These are phyloP conservation scores for Archivesica marissinica DNA, from an alignment of 1,140 invertebrate genomes.

Conservation along the genomic window DNA sequence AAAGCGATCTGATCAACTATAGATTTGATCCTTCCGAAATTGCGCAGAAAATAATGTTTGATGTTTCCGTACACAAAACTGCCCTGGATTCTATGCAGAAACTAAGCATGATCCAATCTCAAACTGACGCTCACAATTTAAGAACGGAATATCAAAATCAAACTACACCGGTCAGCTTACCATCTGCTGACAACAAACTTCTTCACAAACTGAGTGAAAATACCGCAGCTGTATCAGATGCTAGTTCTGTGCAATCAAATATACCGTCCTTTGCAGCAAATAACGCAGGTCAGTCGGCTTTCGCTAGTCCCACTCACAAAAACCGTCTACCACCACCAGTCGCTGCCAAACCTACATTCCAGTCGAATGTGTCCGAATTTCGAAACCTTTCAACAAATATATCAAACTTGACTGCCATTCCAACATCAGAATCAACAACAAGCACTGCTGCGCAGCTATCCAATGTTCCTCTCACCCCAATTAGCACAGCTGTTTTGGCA, in stretches of 20 bases:
- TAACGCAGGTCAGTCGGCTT: slow-evolving; percentile 38
- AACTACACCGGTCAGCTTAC: not conserved
- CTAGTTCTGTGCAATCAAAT: slow-evolving; percentile 46
- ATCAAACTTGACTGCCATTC: slow-evolving; percentile 32
- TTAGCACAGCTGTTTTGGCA: slow-evolving; percentile 25
- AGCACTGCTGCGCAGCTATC: not conserved
- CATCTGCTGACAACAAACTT: not conserved
- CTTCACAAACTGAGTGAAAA: not conserved
- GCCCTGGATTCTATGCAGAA: slow-evolving; percentile 77
- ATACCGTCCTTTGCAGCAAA: slow-evolving; percentile 21
- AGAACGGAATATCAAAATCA: slow-evolving; percentile 63
- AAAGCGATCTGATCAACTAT: slow-evolving; percentile 60
- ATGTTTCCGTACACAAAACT: slow-evolving; percentile 72
- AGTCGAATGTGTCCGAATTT: slow-evolving; percentile 25
- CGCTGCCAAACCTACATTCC: slow-evolving; percentile 61
- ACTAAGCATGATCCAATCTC: slow-evolving; percentile 65
- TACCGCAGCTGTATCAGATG: not conserved
- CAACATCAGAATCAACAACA: not conserved
- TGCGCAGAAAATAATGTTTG: slow-evolving; percentile 76
- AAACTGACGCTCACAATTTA: slow-evolving; percentile 25
- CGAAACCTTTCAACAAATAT: slow-evolving; percentile 54
- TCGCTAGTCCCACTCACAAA: slow-evolving; percentile 54
- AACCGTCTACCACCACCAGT: slow-evolving; percentile 67
- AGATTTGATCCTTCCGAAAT: slow-evolving; percentile 71
- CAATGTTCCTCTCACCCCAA: not conserved